Evolutionary conservation across 2,797 vertebrate species (phyloP), one percentile per base, ranked within the genome.

Genomic region (Sebastes hopkinsi): DNA sequence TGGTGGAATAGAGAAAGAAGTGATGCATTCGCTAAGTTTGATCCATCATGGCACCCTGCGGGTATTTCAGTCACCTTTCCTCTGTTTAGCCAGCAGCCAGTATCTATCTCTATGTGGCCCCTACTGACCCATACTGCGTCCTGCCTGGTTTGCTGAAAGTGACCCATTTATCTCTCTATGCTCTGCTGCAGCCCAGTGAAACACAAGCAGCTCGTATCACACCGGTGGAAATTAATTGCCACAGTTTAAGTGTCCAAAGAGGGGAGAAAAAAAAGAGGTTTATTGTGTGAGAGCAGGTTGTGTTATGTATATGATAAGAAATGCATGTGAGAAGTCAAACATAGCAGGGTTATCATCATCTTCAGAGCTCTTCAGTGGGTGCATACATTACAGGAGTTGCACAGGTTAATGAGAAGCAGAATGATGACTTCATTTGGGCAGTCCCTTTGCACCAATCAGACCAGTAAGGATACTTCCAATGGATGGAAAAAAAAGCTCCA

Each of bases 351-450:
- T 67, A 46, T 46, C 52, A 67, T 70, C 82, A 58, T 58, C 60
- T 34, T 22, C 52, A 54, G 54, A 52, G 23, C 76, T 83, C 27
- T 27, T 27, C 61, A 32, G 58, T 72, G 56, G 75, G 38, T 69
- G 59, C 50, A 67, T 82, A 25, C 50, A 75, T 9, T 50, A 20
- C 42, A 50, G 16, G 58, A 58, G 80, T 62, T 72, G 50, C 80
- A 83, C 80, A 83, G 88, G 67, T 81, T 82, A 85, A 87, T 82
- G 81, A 84, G 88, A 73, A 76, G 18, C 80, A 75, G 58, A 46
- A 18, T 50, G 58, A 56, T 46, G 68, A 67, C 64, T 68, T 75
- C 30, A 30, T 59, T 64, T 56, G 77, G 52, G 75, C 14, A 20
- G 55, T 71, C 54, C 66, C 77, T 29, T 52, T 86, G 67, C 74